Evolutionary conservation across 2,797 vertebrate genomes (phyloP).

Genomic region (Balearica regulorum): DNA sequence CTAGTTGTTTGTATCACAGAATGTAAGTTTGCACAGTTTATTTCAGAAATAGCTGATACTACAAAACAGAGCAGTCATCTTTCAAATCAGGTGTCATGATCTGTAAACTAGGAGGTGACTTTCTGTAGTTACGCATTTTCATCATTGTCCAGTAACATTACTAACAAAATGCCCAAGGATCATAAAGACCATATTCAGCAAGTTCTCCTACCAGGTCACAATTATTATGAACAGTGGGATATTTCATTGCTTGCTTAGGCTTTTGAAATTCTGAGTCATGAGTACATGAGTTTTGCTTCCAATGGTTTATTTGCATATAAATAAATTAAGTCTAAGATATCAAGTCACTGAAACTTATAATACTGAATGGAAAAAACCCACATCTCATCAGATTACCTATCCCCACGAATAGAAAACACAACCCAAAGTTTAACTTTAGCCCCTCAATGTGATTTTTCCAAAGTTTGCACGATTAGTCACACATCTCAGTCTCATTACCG

Average conservation of each 20-base stretch:
- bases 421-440: background rate
- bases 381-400: background rate
- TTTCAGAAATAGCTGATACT: background rate
- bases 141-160: background rate
- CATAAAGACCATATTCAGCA: background rate
- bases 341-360: background rate
- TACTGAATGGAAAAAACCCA: background rate
- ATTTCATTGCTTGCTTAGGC: background rate
- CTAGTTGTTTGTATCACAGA: background rate
- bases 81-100: background rate
- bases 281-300: background rate
- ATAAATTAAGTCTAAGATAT: background rate
- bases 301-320: constrained; percentile 2
- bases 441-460: background rate
- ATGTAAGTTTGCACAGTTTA: background rate
- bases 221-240: background rate
- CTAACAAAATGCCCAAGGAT: background rate
- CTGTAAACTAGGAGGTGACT: background rate
- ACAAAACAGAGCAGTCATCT: background rate
- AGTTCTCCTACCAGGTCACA: background rate
- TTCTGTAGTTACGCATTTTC: background rate
- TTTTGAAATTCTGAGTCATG: constrained; percentile 19
- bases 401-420: background rate
- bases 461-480: background rate
- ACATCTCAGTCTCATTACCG: background rate